A percentile compares a stretch with the other conserved stretches of the same genome.
These are phyloP conservation scores for Saguinus imperator DNA, from an alignment of 2,113 vertebrate genomes.

Conservation along the genomic window DNA sequence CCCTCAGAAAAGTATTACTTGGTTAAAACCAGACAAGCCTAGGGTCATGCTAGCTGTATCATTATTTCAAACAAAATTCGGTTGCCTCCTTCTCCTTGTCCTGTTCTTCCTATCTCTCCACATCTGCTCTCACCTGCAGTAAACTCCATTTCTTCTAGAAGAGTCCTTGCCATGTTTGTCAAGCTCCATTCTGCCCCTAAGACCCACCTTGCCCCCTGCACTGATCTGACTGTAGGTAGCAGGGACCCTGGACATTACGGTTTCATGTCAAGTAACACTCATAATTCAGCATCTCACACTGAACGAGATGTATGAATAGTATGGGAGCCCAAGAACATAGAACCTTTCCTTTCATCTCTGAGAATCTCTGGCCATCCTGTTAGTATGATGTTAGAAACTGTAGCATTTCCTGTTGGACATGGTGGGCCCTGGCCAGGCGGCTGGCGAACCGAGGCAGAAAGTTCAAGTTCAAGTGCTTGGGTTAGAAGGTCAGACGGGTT, in stretches of 20 bases:
- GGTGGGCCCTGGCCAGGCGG: conserved; percentile 75
- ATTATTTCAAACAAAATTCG: background rate
- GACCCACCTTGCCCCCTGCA: conserved; percentile 72
- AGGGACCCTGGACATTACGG: conserved; percentile 61
- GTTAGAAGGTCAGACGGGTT: conserved; percentile 63
- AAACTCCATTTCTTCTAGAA: background rate
- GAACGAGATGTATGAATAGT: conserved; percentile 76
- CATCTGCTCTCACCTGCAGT: no score
- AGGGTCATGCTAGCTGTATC: background rate
- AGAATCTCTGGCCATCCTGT: conserved; percentile 76
- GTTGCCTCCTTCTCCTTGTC: background rate
- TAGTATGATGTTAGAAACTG: conserved; percentile 78
- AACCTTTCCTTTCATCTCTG: conserved; percentile 78
- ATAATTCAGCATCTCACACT: conserved; percentile 74
- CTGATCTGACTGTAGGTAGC: conserved; percentile 75
- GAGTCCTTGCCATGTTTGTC: conserved; percentile 44
- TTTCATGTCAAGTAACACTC: conserved; percentile 73
- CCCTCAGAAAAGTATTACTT: background rate
- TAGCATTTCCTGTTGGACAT: conserved; percentile 69
- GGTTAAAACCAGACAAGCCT: background rate
- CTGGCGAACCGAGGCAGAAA: conserved; percentile 75
- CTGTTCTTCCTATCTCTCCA: background rate
- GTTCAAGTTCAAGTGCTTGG: background rate
- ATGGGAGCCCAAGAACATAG: conserved; percentile 79
- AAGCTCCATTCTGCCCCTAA: conserved; percentile 70